phyloP scores from a whole-genome alignment of 2,113 vertebrate species.

The Ascaphus truei region DNA sequence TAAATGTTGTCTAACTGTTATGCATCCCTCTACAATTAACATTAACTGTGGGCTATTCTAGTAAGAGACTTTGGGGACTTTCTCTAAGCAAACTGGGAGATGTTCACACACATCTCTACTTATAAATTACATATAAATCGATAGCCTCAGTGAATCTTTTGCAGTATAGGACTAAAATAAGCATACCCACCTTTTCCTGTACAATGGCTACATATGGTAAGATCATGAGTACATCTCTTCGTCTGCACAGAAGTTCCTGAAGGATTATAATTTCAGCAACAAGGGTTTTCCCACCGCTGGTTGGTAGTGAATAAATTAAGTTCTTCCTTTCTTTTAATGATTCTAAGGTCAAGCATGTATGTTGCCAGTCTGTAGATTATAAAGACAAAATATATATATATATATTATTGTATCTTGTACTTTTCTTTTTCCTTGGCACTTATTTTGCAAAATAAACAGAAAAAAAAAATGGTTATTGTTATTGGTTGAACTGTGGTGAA shows the following conservation, averaged over 20 bases:
- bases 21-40: too few species aligned
- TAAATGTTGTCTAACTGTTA: too few species aligned
- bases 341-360: slow-evolving; percentile 82
- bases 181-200: slow-evolving; percentile 84
- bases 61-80: too few species aligned
- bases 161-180: neutral
- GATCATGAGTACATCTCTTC: slow-evolving; percentile 85
- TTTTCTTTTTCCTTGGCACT: too few species aligned
- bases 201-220: slow-evolving; percentile 91
- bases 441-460: too few species aligned
- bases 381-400: slow-evolving; percentile 21
- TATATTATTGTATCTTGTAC: slow-evolving; percentile 37
- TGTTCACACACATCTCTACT: too few species aligned
- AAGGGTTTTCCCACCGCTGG: slow-evolving; percentile 92
- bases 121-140: too few species aligned
- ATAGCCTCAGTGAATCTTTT: too few species aligned
- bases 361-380: slow-evolving; percentile 83
- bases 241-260: slow-evolving; percentile 84
- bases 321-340: slow-evolving; percentile 82
- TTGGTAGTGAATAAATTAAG: slow-evolving; percentile 92
- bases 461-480: too few species aligned
- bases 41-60: too few species aligned
- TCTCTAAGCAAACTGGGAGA: too few species aligned
- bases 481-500: too few species aligned
- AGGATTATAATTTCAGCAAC: slow-evolving; percentile 94